Evolutionary conservation across 2,113 vertebrate genomes (phyloP).

Genomic region (Oreamnos americanus): DNA sequence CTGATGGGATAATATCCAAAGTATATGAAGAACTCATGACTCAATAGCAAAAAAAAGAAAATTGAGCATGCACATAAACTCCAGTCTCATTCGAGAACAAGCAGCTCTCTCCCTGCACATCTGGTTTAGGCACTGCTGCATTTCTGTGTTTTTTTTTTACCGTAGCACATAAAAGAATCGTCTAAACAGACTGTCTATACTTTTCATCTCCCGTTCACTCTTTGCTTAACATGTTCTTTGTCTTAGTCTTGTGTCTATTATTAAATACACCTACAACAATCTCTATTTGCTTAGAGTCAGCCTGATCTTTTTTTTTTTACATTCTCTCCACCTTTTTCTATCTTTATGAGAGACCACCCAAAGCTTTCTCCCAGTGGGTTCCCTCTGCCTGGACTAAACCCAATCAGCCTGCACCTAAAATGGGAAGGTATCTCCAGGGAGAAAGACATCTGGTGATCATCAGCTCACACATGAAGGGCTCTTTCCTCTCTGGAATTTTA

Average conservation of each 20-base stretch:
- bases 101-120: neutral
- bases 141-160: neutral
- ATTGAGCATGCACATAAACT: neutral
- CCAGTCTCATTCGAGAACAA: neutral
- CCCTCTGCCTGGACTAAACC: neutral
- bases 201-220: neutral
- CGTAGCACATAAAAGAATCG: neutral
- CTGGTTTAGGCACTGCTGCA: neutral
- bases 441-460: neutral
- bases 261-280: neutral
- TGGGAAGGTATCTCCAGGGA: neutral
- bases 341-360: neutral
- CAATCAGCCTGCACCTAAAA: neutral
- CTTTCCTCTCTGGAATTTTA: neutral
- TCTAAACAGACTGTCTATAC: neutral
- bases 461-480: neutral
- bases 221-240: neutral
- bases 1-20: neutral
- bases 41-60: neutral
- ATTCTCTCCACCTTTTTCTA: neutral
- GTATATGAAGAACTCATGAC: neutral
- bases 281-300: neutral
- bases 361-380: neutral
- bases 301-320: neutral
- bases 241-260: neutral